phyloP scores from a whole-genome alignment of 2,888 invertebrate species.

The Polydrusus tereticollis region DNA sequence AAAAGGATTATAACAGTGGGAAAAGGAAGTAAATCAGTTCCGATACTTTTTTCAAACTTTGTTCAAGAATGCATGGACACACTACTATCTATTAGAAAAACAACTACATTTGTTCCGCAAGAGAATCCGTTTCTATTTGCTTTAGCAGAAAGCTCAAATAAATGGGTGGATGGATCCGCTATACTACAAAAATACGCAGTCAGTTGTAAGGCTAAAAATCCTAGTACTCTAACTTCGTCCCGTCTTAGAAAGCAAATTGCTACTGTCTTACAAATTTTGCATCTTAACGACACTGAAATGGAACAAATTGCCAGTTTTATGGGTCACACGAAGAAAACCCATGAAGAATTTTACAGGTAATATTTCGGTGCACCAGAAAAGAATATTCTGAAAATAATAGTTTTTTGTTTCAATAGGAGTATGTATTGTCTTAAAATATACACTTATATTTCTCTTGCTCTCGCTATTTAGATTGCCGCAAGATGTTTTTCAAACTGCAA shows the following conservation, averaged over 20 bases:
- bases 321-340: constrained; percentile 50
- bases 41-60: constrained; percentile 43
- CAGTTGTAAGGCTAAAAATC: constrained; percentile 51
- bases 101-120: constrained; percentile 36
- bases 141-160: constrained; percentile 45
- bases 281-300: constrained; percentile 42
- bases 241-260: constrained; percentile 53
- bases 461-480: constrained; percentile 43
- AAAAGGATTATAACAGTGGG: constrained; percentile 47
- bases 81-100: constrained; percentile 36
- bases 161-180: constrained; percentile 53
- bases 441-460: too few species aligned
- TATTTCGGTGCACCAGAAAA: neutral
- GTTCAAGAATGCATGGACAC: constrained; percentile 39
- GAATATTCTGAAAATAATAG: neutral
- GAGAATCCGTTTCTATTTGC: constrained; percentile 50
- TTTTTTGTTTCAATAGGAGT: neutral
- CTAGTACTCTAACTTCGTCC: constrained; percentile 49
- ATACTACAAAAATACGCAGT: constrained; percentile 50
- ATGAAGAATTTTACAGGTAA: too few species aligned
- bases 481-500: too few species aligned
- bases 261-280: constrained; percentile 49
- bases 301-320: constrained; percentile 44
- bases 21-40: constrained; percentile 47
- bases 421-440: neutral